phyloP scores from a whole-genome alignment of 2,888 invertebrate species.

The Pandemis corylana region DNA sequence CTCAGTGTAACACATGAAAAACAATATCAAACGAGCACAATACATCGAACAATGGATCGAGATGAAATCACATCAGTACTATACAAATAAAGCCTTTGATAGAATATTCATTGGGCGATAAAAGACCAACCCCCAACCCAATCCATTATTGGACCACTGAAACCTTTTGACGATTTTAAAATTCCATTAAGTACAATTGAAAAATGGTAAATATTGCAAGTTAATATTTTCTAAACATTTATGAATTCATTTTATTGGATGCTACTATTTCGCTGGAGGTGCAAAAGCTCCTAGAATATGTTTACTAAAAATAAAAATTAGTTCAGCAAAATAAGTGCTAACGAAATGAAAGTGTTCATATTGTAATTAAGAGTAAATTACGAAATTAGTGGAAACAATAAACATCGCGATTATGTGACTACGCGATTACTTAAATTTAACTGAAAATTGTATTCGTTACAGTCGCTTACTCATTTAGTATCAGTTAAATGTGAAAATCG shows the following conservation, averaged over 20 bases:
- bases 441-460: background rate
- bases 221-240: too few relatives aligned
- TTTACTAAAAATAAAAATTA: too few relatives aligned
- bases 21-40: conserved; percentile 28
- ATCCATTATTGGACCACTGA: conserved; percentile 28
- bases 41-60: conserved; percentile 25
- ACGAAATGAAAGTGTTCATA: too few relatives aligned
- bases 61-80: conserved; percentile 28
- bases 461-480: background rate
- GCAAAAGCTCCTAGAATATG: too few relatives aligned
- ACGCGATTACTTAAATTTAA: background rate
- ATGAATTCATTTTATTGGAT: too few relatives aligned
- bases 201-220: background rate
- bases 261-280: too few relatives aligned
- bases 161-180: conserved; percentile 29
- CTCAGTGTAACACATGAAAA: conserved; percentile 13
- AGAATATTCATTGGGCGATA: conserved; percentile 40
- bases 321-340: too few relatives aligned
- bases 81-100: conserved; percentile 37
- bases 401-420: background rate
- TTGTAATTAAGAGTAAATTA: too few relatives aligned
- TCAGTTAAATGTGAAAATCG: background rate
- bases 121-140: conserved; percentile 37
- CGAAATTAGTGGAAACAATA: too few relatives aligned
- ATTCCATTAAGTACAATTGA: conserved; percentile 16